phyloP scores from a whole-genome alignment of 2,888 invertebrate species.

The Eueremaeus valkanovi region DNA sequence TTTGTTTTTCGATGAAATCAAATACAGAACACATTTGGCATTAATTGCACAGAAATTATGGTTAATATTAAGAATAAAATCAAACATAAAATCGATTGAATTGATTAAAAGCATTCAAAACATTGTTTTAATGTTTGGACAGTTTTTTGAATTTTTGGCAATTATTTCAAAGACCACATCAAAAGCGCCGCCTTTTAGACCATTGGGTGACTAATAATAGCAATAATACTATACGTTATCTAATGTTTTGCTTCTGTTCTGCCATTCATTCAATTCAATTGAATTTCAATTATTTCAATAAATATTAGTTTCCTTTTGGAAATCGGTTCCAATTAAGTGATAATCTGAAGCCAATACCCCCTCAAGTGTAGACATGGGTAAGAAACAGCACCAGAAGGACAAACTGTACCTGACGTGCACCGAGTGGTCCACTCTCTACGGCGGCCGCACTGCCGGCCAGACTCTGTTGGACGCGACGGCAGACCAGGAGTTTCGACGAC shows the following conservation, averaged over 20 bases:
- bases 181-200: constrained; percentile 11
- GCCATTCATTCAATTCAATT: too few species aligned
- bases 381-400: constrained; percentile 88
- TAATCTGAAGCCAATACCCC: too few species aligned
- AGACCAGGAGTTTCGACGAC: constrained; percentile 69
- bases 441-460: constrained; percentile 50
- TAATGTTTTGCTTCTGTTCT: too few species aligned
- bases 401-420: constrained; percentile 67
- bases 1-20: constrained; percentile 22
- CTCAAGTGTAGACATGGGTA: constrained; percentile 84
- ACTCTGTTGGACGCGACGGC: constrained; percentile 56
- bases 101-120: not conserved
- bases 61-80: not conserved
- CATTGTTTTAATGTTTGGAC: not conserved
- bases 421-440: constrained; percentile 54
- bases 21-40: constrained; percentile 13
- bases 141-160: not conserved
- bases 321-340: not conserved
- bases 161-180: not conserved
- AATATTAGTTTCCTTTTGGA: too few species aligned
- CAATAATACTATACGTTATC: too few species aligned
- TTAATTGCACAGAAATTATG: not conserved
- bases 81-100: not conserved
- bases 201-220: not conserved
- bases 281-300: too few species aligned